Percentiles rank a stretch among this genome's conserved stretches.
Evolutionary conservation across 2,113 vertebrate species (phyloP).

Genomic region (Rhinolophus sinicus): DNA sequence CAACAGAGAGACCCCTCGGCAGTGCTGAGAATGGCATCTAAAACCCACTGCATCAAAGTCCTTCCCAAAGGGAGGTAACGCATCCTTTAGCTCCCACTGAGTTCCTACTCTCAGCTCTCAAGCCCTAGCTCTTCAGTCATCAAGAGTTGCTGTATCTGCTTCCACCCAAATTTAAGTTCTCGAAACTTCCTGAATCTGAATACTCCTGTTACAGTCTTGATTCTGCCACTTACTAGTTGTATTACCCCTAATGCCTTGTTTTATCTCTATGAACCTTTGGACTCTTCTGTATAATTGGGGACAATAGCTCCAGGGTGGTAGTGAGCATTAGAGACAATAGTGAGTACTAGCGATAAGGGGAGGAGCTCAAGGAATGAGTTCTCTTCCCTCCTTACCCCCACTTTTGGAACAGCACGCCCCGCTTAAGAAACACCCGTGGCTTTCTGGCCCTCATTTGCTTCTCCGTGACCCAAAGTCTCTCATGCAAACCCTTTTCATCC

Average conservation of each 20-base stretch:
- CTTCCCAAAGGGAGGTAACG: neutral
- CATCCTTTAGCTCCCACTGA: neutral
- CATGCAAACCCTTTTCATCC: neutral
- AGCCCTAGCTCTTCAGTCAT: neutral
- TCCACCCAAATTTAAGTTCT: constrained; percentile 7
- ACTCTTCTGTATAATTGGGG: neutral
- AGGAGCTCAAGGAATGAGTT: neutral
- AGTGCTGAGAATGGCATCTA: neutral
- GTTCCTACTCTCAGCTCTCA: neutral
- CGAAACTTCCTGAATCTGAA: constrained; percentile 32
- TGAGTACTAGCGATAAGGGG: no score
- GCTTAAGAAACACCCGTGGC: neutral
- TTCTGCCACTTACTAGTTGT: constrained; percentile 16
- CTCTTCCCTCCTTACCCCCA: neutral
- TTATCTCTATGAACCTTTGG: neutral
- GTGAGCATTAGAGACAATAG: no score
- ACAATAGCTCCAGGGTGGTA: neutral
- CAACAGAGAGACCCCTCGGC: neutral
- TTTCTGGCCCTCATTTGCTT: neutral
- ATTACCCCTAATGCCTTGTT: neutral
- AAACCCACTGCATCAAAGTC: neutral
- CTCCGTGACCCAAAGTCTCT: neutral
- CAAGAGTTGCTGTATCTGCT: neutral
- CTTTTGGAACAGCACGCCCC: neutral
- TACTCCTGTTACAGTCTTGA: neutral